Base-by-base conservation (phyloP, 2,797 vertebrate genomes). In the Crocidura indochinensis region DNA sequence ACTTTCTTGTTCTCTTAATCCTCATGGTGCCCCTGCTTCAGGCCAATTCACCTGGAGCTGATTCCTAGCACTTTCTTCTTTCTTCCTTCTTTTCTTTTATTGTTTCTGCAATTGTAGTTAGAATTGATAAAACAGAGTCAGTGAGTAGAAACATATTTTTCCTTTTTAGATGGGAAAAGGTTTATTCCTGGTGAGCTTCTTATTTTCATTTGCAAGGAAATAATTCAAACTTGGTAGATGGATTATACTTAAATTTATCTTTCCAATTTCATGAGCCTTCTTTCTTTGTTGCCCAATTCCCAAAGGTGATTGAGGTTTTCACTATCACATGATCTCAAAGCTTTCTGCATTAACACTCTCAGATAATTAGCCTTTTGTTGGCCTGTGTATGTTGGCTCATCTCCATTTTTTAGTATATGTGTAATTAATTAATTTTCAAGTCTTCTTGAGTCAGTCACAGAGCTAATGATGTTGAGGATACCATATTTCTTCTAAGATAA, bases 391-490 rank as follows among this genome's bases (percentile, higher is more conserved):
- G 80, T 65, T 82, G 88, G 88, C 77, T 93, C 78, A 73, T 76
- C 80, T 94, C 89, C 77, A 73, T 82, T 94, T 93, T 47, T 91
- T 31, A 94, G 49, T 65, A 92, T 81, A 87, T 24, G 38, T 64
- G 56, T 76, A 90, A 94, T 84, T 96, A 90, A 94, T 84, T 96
- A 91, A 92, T 95, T 96, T 91, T 90, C 90, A 94, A 91, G 71
- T 93, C 76, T 82, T 53, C 78, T 92, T 88, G 65, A 88, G 91
- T 91, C 44, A 82, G 88, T 76, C 56, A 81, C 46, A 84, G 80
- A 77, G 74, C 71, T 95, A 94, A 94, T 94, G 86, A 94, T 94
- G 44, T 75, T 64, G 67, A 86, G 81, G 68, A 94, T 94, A 88
- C 95, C 94, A 92, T 89, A 71, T 82, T 94, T 92, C 51, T 90